phyloP scores from a whole-genome alignment of 2,113 vertebrate species.

The Podarcis cretensis region DNA sequence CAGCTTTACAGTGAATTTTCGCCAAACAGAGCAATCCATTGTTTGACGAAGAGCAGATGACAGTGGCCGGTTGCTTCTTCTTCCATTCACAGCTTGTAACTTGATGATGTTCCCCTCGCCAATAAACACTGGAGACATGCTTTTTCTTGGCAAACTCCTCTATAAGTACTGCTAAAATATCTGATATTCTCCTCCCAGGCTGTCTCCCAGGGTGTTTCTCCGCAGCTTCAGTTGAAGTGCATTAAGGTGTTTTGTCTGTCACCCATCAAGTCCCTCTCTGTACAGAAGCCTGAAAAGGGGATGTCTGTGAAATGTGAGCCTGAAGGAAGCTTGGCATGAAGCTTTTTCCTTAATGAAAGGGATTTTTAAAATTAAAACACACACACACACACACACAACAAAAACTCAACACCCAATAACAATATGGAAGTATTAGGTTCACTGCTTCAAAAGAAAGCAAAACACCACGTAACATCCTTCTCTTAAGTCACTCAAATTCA shows the following conservation, averaged over 20 bases:
- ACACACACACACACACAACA: no score
- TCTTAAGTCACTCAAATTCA: slow-evolving; percentile 54
- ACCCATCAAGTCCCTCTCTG: slow-evolving; percentile 49
- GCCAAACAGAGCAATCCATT: slow-evolving; percentile 63
- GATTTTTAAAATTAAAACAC: slow-evolving; percentile 51
- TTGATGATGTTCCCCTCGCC: slow-evolving; percentile 40
- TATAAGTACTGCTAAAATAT: slow-evolving; percentile 19
- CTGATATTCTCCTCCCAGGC: slow-evolving; percentile 20
- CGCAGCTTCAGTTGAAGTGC: slow-evolving; percentile 57
- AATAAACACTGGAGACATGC: slow-evolving; percentile 46
- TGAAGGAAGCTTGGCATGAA: slow-evolving; percentile 61
- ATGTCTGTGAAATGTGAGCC: slow-evolving; percentile 63
- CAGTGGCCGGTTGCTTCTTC: slow-evolving; percentile 64
- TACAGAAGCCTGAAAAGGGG: slow-evolving; percentile 60
- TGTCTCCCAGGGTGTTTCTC: slow-evolving; percentile 18
- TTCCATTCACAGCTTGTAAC: slow-evolving; percentile 59
- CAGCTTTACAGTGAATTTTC: slow-evolving; percentile 58
- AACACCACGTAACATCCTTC: slow-evolving; percentile 51
- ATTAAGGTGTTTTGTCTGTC: slow-evolving; percentile 74
- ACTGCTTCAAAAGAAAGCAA: slow-evolving; percentile 58
- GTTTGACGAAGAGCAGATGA: slow-evolving; percentile 45
- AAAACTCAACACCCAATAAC: slow-evolving; percentile 24
- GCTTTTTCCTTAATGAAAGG: slow-evolving; percentile 68
- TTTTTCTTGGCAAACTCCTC: slow-evolving; percentile 41
- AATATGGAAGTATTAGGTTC: slow-evolving; percentile 61